Conservation (phyloP, 1,140 invertebrate species). For the Oncopodura yosiiana region DNA sequence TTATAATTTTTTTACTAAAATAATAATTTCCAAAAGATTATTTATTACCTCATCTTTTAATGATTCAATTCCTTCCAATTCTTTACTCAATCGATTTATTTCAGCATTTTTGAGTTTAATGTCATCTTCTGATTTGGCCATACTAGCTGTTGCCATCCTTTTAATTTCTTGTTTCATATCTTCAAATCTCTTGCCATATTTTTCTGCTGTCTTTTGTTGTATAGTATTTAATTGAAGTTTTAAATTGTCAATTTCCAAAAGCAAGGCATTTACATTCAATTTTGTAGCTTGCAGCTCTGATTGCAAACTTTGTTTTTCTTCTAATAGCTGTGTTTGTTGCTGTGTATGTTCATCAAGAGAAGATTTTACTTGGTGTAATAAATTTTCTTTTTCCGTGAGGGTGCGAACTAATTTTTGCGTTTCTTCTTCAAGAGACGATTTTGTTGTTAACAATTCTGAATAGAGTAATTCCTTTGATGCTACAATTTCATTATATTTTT, state of each 20-base stretch:
- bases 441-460: neutral
- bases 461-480: too few relatives aligned
- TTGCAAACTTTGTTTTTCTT: neutral
- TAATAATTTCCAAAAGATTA: neutral
- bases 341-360: neutral
- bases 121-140: neutral
- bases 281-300: neutral
- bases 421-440: neutral
- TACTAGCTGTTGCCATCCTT: neutral
- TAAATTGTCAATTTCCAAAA: neutral
- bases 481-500: neutral
- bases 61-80: neutral
- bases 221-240: too few relatives aligned
- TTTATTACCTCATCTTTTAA: neutral
- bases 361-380: too few relatives aligned
- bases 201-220: neutral
- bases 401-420: neutral
- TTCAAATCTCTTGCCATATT: neutral
- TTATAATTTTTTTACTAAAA: too few relatives aligned
- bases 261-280: neutral
- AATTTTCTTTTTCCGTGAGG: neutral
- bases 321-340: neutral
- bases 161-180: neutral
- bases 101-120: neutral
- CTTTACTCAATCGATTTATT: neutral